Evolutionary conservation across 2,113 vertebrate genomes (phyloP).

Genomic region (Pseudonaja textilis): DNA sequence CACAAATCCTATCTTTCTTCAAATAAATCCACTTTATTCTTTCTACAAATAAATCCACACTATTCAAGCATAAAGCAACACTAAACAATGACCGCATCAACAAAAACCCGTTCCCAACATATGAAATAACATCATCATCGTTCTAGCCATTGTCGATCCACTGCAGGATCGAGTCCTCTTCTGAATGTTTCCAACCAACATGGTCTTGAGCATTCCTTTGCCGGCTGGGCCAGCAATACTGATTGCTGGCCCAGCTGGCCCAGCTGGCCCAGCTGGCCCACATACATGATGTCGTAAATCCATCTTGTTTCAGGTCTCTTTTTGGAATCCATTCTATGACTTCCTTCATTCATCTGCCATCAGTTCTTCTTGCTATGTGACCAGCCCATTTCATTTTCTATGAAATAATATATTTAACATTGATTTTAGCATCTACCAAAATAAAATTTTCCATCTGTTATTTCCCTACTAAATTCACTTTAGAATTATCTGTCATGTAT

Average conservation of each 20-base stretch:
- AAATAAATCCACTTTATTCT: background rate
- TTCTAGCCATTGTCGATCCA: background rate
- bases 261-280: too few relatives aligned
- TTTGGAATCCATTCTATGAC: background rate
- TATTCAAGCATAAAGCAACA: background rate
- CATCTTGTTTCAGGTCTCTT: background rate
- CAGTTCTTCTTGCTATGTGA: background rate
- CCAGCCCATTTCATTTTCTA: background rate
- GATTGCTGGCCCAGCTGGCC: too few relatives aligned
- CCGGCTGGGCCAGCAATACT: background rate
- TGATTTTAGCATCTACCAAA: background rate
- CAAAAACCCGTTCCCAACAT: background rate
- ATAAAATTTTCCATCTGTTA: background rate
- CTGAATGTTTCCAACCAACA: background rate
- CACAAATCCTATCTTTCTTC: background rate
- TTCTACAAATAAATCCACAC: background rate
- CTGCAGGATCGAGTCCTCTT: background rate
- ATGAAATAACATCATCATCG: background rate
- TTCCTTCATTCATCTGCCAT: background rate
- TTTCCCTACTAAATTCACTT: constrained; percentile 22
- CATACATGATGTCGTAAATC: background rate
- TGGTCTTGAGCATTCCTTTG: background rate
- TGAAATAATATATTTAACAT: background rate
- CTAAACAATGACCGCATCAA: background rate
- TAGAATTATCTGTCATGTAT: background rate